Evolutionary conservation across 2,797 vertebrate genomes (phyloP).

Genomic region (Notoglanidium macrostoma): DNA sequence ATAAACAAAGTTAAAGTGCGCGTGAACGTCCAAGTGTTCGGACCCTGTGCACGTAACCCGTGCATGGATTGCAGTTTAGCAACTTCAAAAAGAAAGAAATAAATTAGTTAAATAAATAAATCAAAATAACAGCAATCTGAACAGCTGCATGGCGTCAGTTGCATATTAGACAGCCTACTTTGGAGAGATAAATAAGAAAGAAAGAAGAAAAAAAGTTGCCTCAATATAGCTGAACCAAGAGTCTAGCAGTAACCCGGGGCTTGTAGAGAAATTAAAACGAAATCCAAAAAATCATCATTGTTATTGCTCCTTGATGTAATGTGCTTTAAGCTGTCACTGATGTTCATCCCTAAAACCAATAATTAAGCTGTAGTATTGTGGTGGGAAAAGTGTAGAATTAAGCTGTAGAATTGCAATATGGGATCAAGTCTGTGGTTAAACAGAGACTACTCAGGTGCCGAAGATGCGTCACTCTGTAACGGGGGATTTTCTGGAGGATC

Average conservation of each 20-base stretch:
- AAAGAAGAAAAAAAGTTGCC: background rate
- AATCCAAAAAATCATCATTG: background rate
- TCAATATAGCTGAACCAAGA: background rate
- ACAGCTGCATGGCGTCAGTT: background rate
- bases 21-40: background rate
- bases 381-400: background rate
- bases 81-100: background rate
- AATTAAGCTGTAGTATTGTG: background rate
- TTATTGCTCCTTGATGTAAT: background rate
- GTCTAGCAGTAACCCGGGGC: background rate
- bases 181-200: background rate
- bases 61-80: background rate
- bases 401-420: background rate
- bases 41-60: background rate
- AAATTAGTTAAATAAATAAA: background rate
- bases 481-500: background rate
- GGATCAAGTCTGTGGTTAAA: background rate
- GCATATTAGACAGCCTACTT: background rate
- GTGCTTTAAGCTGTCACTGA: background rate
- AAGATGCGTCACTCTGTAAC: background rate
- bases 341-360: background rate
- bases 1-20: constrained; percentile 20
- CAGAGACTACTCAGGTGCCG: background rate
- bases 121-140: too few species aligned
- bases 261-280: background rate